Base-by-base conservation (phyloP, 2,113 vertebrate species). In the Atherinomorus stipes region DNA sequence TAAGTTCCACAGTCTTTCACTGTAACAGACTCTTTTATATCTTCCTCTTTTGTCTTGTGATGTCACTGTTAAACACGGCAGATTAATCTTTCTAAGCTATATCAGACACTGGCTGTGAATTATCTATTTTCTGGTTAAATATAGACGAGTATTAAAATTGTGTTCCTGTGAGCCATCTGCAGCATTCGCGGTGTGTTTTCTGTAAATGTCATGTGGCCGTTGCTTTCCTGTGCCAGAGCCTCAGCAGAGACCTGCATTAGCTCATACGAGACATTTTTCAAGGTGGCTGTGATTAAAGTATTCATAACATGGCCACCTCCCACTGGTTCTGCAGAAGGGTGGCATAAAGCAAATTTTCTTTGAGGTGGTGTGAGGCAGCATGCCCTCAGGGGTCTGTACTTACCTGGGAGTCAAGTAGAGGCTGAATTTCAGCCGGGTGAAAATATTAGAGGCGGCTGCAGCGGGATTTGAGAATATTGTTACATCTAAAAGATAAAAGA, bases 261-360 rank as follows among this genome's bases (percentile, higher is more conserved):
- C 70, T 71, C 72, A 66, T 72, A 76, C 64, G 53, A 77, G 45
- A 60, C 21, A 23, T 51, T 62, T 70, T 84, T 84, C 64, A 71
- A 64, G 53, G 31, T 19, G 11, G 34, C 45, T 67, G 31, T 61
- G 61, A 67, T 76, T 47, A 60, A 81, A 71, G 65, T 40, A 71
- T 77, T 78, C 38, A 53, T 64, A 70, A 60, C 34, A 12, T 28
- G 2, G 21, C 50, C 31, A 56, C 65, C 61, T 54, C 45, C 31
- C 34, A 65, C 31, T 7, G 34, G 49, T 62, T 68, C 64, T 59
- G 76, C 61, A 78, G 67, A 74, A 19, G 74, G 64, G 28, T 5
- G 13, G 13, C 26, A 22, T 67, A 67, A 85, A 81, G 64, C 80
- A 73, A 56, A 62, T 77, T 67, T 68, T 64, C 68, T 64, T 45